Base-by-base conservation (phyloP, 2,113 vertebrate species). In the Leucosticte australis region DNA sequence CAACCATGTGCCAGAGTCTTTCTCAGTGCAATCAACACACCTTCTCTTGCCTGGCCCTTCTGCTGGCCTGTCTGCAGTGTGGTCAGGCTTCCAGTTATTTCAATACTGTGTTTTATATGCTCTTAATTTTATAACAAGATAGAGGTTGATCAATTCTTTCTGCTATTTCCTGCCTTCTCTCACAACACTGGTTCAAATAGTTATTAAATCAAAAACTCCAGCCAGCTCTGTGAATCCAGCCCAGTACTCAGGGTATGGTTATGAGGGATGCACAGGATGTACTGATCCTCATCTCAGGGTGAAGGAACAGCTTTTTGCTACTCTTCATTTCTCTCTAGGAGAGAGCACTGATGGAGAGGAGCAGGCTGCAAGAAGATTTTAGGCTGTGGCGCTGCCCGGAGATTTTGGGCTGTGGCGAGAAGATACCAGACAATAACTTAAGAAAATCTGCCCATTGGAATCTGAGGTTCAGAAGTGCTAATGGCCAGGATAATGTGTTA, bases 21-120 rank as follows among this genome's bases (percentile, higher is more conserved):
- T 73, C 27, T 37, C 55, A 3, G 0, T 39, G 74, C 13, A 0
- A 1, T 47, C 41, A 44, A 31, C 1, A 4, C 2, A 3, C 35
- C 23, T 47, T 33, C 80, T 74, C 46, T 41, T 11, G 1, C 73
- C 50, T 10, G 0, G 37, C 22, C 59, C 24, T 87, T 91, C 17
- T 18, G 7, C 52, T 71, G 17, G 17, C 46, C 70, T 75, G 10
- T 49, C 70, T 90, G 62, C 7, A 11, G 14, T 27, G 55, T 2
- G 1, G 19, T 57, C 78, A 74, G 52, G 37, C 82, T 87, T 67
- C 35, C 90, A 53, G 12, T 87, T 50, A 67, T 59, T 84, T 53
- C 57, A 87, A 16, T 57, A 11, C 9, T 16, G 52, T 73, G 6
- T 46, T 93, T 63, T 75, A 78, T 71, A 39, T 21, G 20, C 56